Percentiles rank a stretch among this genome's conserved stretches.
Evolutionary conservation across 1,140 invertebrate genomes (phyloP).

Genomic region (Heliothis virescens): DNA sequence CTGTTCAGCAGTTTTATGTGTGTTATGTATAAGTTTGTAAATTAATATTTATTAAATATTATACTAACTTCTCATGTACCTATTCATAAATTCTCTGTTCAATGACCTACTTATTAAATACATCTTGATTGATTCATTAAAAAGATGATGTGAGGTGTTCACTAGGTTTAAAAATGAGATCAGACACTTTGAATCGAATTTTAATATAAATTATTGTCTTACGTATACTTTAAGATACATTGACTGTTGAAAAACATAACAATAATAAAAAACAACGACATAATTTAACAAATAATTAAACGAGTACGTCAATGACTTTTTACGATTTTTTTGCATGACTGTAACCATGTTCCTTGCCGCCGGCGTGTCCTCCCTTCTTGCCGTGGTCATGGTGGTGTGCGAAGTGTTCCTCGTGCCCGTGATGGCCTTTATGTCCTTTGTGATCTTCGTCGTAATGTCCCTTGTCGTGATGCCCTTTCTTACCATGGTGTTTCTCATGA

Average conservation of each 20-base stretch:
- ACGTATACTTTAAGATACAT: conserved; percentile 48
- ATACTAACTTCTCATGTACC: too few species aligned
- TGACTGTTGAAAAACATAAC: conserved; percentile 59
- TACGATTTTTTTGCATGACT: conserved; percentile 85
- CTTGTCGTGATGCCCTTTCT: conserved; percentile 91
- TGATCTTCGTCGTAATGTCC: conserved; percentile 89
- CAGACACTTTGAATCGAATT: conserved; percentile 13
- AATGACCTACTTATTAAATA: too few species aligned
- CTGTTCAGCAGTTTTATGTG: too few species aligned
- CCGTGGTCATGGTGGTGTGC: conserved; percentile 89
- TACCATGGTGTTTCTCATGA: conserved; percentile 90
- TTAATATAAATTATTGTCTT: conserved; percentile 48
- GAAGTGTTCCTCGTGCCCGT: conserved; percentile 89
- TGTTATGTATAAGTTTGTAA: too few species aligned
- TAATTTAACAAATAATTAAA: conserved; percentile 48
- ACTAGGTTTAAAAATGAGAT: background rate
- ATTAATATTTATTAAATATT: too few species aligned
- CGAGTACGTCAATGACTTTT: conserved; percentile 33
- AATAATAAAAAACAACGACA: conserved; percentile 56
- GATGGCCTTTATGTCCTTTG: conserved; percentile 88
- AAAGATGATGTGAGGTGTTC: too few species aligned
- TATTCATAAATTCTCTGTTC: too few species aligned
- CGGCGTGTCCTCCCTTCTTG: conserved; percentile 89
- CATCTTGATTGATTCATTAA: too few species aligned
- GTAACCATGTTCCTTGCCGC: conserved; percentile 89